Evolutionary conservation across 2,797 vertebrate species (phyloP).

Genomic region (Rallus crepitans): DNA sequence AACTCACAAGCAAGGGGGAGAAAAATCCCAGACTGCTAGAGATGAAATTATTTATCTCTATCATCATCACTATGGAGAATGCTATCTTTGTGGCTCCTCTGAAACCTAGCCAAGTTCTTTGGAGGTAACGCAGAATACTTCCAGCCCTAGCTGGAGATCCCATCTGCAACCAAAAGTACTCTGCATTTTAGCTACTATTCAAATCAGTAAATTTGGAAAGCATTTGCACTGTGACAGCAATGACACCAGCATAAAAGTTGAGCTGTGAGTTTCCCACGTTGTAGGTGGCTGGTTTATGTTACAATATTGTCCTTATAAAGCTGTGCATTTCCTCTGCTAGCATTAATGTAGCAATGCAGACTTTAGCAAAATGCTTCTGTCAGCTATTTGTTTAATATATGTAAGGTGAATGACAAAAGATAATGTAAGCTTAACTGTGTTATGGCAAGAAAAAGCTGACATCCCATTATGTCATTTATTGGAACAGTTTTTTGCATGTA

Average conservation of each 20-base stretch:
- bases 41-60: slow-evolving; percentile 42
- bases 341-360: not conserved
- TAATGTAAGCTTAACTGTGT: not conserved
- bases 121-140: slow-evolving; percentile 7
- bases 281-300: not conserved
- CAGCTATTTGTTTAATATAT: not conserved
- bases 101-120: slow-evolving; percentile 29
- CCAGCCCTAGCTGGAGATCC: not conserved
- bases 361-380: not conserved
- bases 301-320: not conserved
- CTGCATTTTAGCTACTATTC: slow-evolving; percentile 1
- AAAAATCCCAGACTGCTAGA: slow-evolving; percentile 25
- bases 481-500: not conserved
- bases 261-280: not conserved
- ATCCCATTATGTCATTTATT: not conserved
- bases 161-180: not conserved
- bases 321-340: not conserved
- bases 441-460: not conserved
- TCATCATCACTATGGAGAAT: not conserved
- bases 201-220: not conserved
- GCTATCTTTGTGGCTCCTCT: slow-evolving; percentile 6
- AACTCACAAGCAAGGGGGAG: not conserved
- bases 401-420: not conserved
- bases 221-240: not conserved
- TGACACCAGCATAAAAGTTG: not conserved